These are phyloP conservation scores for Hylaeus volcanicus DNA, from an alignment of 1,140 invertebrate genomes.

Conservation along the genomic window DNA sequence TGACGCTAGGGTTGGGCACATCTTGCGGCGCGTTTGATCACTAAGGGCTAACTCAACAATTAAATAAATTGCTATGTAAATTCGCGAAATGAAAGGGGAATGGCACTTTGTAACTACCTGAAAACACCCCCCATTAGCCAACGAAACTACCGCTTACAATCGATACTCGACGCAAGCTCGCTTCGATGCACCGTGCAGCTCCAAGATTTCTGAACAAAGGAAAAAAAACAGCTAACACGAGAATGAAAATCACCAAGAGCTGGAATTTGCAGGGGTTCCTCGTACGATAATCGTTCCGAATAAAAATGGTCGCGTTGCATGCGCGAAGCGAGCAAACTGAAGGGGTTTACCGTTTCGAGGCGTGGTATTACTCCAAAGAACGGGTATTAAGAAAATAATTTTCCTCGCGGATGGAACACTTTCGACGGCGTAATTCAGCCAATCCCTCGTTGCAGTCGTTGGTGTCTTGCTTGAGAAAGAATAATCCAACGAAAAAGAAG, in stretches of 20 bases:
- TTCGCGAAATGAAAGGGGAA: too few relatives aligned
- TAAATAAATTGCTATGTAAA: too few relatives aligned
- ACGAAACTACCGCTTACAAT: background rate
- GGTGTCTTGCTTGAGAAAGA: background rate
- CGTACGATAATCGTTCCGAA: slow-evolving; percentile 4
- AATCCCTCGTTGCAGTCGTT: background rate
- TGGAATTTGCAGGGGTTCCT: background rate
- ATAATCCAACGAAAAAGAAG: background rate
- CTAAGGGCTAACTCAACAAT: too few relatives aligned
- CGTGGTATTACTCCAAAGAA: background rate
- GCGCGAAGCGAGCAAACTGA: background rate
- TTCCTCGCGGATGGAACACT: background rate
- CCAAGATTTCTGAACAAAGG: background rate
- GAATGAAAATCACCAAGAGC: background rate
- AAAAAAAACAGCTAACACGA: background rate
- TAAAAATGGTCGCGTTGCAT: slow-evolving; percentile 18
- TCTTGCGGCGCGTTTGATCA: too few relatives aligned
- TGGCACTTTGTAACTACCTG: too few relatives aligned
- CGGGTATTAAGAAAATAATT: slow-evolving; percentile 24
- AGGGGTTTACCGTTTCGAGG: background rate
- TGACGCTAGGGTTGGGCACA: too few relatives aligned
- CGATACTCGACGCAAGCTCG: too few relatives aligned
- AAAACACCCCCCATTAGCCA: background rate
- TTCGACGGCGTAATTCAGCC: background rate
- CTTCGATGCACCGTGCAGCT: too few relatives aligned